Percentiles rank a stretch among this genome's conserved stretches.
These are phyloP conservation scores for Poicephalus gulielmi DNA, from an alignment of 2,113 vertebrate species.

Conservation along the genomic window DNA sequence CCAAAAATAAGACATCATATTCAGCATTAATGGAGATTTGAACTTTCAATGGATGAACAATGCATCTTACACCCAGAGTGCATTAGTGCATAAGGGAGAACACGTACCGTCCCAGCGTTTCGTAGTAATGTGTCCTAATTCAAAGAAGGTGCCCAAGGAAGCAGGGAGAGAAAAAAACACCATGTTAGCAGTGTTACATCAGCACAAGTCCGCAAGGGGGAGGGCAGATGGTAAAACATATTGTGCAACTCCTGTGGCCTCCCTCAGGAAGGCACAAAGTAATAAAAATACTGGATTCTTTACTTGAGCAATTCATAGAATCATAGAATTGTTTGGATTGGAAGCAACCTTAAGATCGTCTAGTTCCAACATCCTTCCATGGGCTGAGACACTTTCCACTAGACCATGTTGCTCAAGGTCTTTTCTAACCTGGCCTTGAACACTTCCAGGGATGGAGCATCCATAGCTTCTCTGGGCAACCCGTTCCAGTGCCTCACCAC, in stretches of 20 bases:
- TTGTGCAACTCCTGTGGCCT: not conserved
- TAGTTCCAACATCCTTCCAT: not conserved
- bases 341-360: not conserved
- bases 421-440: not conserved
- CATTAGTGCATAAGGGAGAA: not conserved
- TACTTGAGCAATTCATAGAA: not conserved
- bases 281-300: not conserved
- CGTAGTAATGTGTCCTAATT: slow-evolving; percentile 82
- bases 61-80: not conserved
- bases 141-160: slow-evolving; percentile 29
- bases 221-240: not conserved
- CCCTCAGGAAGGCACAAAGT: not conserved
- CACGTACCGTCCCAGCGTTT: slow-evolving; percentile 81
- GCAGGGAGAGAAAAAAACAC: slow-evolving; percentile 63
- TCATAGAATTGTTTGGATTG: not conserved
- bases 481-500: not conserved
- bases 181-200: slow-evolving; percentile 13
- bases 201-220: not conserved
- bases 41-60: not conserved
- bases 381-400: not conserved
- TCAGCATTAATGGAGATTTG: not conserved
- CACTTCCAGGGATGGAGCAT: not conserved
- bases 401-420: not conserved
- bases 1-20: not conserved
- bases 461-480: not conserved